phyloP scores from a whole-genome alignment of 2,113 vertebrate genomes.

The Bubo scandiacus region DNA sequence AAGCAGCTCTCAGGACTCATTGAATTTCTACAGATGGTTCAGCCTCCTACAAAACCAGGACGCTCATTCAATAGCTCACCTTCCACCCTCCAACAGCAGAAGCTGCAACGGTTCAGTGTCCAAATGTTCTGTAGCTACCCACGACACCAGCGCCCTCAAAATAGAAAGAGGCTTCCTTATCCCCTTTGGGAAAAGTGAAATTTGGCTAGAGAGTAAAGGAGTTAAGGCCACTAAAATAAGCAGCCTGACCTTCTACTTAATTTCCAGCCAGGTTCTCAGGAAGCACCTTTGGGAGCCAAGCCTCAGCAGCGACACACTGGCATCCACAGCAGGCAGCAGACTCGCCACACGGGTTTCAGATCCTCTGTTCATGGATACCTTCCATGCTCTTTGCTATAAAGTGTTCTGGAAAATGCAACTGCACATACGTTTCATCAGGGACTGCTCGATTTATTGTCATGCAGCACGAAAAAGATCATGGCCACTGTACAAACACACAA shows the following conservation, averaged over 20 bases:
- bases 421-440: not conserved
- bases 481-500: too few species aligned
- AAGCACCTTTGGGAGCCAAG: not conserved
- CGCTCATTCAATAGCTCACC: not conserved
- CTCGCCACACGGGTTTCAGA: not conserved
- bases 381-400: too few species aligned
- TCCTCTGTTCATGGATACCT: too few species aligned
- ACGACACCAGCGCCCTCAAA: too few species aligned
- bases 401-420: not conserved
- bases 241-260: not conserved
- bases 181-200: not conserved
- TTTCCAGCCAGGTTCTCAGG: not conserved
- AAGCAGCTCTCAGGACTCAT: not conserved
- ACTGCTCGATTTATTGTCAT: rapidly evolving
- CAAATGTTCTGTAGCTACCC: not conserved
- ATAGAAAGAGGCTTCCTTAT: not conserved
- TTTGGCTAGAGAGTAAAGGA: not conserved
- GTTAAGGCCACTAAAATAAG: not conserved
- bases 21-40: not conserved
- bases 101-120: not conserved
- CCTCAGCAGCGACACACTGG: rapidly evolving
- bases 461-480: not conserved
- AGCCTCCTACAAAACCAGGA: not conserved
- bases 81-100: not conserved
- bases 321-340: too few species aligned